Evolutionary conservation across 2,113 vertebrate species (phyloP).

Genomic region (Murina feae): DNA sequence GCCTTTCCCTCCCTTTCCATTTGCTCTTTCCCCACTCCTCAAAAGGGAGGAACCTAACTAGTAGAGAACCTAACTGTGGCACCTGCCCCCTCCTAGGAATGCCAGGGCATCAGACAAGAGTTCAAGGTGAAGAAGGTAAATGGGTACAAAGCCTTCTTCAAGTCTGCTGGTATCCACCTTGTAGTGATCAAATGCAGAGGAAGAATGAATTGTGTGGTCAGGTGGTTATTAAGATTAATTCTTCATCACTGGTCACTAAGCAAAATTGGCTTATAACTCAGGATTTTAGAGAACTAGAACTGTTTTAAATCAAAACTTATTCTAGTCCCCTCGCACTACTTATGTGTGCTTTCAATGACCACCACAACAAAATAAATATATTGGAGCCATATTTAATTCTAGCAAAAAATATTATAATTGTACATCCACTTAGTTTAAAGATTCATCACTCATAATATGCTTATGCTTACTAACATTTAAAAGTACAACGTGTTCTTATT

Average conservation of each 20-base stretch:
- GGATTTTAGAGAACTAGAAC: background rate
- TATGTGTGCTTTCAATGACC: background rate
- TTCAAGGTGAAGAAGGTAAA: fast-evolving
- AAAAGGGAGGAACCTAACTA: fast-evolving
- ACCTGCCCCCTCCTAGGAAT: background rate
- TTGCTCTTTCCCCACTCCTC: background rate
- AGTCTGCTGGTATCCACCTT: fast-evolving
- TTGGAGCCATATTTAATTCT: background rate
- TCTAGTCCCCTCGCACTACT: background rate
- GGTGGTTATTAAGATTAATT: no score
- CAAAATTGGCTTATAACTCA: background rate
- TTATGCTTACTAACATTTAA: background rate
- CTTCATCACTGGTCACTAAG: no score
- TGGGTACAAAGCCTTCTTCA: fast-evolving
- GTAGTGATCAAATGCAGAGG: background rate
- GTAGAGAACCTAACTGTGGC: fast-evolving
- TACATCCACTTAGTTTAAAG: background rate
- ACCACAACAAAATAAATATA: background rate
- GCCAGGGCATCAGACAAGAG: fast-evolving
- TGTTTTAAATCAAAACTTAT: background rate
- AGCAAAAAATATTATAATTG: background rate
- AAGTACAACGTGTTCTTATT: background rate
- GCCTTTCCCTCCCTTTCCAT: background rate
- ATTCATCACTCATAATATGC: background rate
- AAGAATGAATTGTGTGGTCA: background rate